Percentiles rank a stretch among this genome's conserved stretches.
phyloP scores from a whole-genome alignment of 2,113 vertebrate species.

The Glaucomys volans region DNA sequence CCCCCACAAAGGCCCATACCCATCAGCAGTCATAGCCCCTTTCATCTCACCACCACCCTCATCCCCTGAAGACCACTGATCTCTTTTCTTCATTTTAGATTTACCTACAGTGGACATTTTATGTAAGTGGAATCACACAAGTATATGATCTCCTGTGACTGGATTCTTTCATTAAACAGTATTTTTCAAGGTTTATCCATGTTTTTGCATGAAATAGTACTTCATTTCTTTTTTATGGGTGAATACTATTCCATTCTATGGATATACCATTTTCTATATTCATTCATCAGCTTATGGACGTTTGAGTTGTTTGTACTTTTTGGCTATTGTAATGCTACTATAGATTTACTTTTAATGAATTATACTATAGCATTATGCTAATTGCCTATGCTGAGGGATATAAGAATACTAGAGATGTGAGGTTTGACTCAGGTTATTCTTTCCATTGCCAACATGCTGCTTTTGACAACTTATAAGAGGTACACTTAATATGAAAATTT shows the following conservation, averaged over 20 bases:
- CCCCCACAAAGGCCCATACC: not conserved
- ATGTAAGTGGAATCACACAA: not conserved
- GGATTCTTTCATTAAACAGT: not conserved
- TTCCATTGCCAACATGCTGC: not conserved
- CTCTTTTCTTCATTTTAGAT: not conserved
- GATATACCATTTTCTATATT: not conserved
- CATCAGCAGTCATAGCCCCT: not conserved
- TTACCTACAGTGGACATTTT: not conserved
- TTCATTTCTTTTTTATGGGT: not conserved
- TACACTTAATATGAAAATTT: not conserved
- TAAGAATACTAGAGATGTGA: not conserved
- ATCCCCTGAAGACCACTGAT: not conserved
- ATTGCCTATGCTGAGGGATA: not conserved
- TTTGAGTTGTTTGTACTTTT: not conserved
- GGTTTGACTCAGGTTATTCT: not conserved
- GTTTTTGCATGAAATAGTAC: not conserved
- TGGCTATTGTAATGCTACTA: not conserved
- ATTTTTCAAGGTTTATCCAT: not conserved
- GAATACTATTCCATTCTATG: not conserved
- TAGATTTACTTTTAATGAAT: not conserved
- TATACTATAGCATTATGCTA: not conserved
- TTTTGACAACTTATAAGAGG: too few relatives aligned
- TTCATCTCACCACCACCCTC: not conserved
- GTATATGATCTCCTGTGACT: not conserved
- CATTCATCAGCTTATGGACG: not conserved